These are phyloP conservation scores for Xestia xanthographa DNA, from an alignment of 2,888 invertebrate genomes.

Conservation along the genomic window DNA sequence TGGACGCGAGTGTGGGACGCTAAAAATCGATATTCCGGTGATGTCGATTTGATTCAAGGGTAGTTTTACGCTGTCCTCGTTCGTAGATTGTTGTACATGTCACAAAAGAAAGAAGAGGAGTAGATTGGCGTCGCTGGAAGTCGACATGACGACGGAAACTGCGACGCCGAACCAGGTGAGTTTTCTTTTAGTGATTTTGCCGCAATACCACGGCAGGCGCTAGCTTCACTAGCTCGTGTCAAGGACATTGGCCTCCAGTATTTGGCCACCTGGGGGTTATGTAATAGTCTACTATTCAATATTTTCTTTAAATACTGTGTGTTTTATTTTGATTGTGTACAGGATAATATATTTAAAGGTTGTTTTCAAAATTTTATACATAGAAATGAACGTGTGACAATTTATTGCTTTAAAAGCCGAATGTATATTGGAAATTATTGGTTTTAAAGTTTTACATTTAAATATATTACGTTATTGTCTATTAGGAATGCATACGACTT, in stretches of 20 bases:
- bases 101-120: conserved; percentile 83
- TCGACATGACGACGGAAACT: conserved; percentile 89
- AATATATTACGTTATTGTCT: background rate
- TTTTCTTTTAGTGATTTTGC: conserved; percentile 67
- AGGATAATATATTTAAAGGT: conserved; percentile 1
- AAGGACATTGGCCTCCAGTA: conserved; percentile 78
- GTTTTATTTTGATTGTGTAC: background rate
- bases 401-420: background rate
- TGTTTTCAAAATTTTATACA: background rate
- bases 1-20: conserved; percentile 74
- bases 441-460: background rate
- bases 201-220: conserved; percentile 75
- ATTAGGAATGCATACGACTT: background rate
- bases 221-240: conserved; percentile 70
- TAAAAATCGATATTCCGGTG: conserved; percentile 81
- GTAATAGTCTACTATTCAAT: conserved; percentile 62
- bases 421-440: background rate
- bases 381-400: background rate
- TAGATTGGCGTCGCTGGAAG: conserved; percentile 82
- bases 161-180: conserved; percentile 89
- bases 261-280: conserved; percentile 73
- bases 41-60: conserved; percentile 71
- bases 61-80: conserved; percentile 79
- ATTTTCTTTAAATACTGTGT: conserved; percentile 11
- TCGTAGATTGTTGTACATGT: conserved; percentile 86